Conservation (phyloP, 1,140 invertebrate species). For the Drosophila bifasciata region DNA sequence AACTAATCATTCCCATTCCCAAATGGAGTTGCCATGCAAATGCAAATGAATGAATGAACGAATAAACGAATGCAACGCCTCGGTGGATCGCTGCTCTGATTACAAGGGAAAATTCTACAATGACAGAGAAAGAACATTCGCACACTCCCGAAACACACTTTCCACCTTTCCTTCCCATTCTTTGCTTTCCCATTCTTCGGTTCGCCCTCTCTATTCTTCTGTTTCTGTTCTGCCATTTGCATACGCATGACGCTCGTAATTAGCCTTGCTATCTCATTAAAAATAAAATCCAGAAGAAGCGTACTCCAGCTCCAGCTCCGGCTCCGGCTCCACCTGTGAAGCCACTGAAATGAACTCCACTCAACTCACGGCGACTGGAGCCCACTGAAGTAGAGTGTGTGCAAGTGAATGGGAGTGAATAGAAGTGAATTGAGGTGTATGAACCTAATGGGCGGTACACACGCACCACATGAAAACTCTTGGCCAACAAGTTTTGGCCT, state of each 20-base stretch:
- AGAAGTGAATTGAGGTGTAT: constrained; percentile 10
- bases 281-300: constrained; percentile 9
- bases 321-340: background rate
- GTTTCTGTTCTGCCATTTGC: constrained; percentile 49
- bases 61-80: constrained; percentile 29
- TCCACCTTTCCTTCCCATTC: constrained; percentile 25
- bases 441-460: constrained; percentile 44
- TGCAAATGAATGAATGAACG: constrained; percentile 12
- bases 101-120: constrained; percentile 11
- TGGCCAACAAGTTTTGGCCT: constrained; percentile 14
- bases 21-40: constrained; percentile 51
- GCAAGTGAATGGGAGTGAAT: background rate
- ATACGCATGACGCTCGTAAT: constrained; percentile 62
- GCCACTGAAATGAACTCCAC: constrained; percentile 23
- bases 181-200: no score
- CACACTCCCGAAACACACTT: constrained; percentile 76
- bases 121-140: constrained; percentile 51
- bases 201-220: no score
- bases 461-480: constrained; percentile 35
- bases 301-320: background rate
- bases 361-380: constrained; percentile 4
- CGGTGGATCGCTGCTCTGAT: constrained; percentile 36
- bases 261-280: constrained; percentile 63
- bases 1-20: constrained; percentile 34
- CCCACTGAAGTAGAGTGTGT: constrained; percentile 7